phyloP scores from a whole-genome alignment of 92 coral and sea anemone genomes.

The Blastomussa wellsi region DNA sequence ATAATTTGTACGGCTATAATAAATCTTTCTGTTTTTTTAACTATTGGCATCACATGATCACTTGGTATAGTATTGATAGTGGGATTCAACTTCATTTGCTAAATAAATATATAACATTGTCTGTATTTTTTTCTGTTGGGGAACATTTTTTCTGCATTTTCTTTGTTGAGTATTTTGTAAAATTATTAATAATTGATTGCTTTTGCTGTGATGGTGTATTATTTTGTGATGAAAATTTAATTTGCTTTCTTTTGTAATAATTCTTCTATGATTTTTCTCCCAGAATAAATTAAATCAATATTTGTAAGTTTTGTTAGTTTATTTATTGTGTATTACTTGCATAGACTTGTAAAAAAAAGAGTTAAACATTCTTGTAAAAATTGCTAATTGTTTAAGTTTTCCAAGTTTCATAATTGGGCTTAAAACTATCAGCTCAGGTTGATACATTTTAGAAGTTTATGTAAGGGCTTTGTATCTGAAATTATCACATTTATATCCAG shows the following conservation, averaged over 20 bases:
- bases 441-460: constrained; percentile 12
- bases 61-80: no score
- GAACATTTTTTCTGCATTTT: neutral
- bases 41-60: no score
- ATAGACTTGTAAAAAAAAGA: neutral
- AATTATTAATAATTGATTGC: constrained; percentile 34
- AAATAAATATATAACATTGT: no score
- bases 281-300: constrained; percentile 34
- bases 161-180: neutral
- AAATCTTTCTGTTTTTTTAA: no score
- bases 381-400: neutral
- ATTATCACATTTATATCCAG: constrained; percentile 26
- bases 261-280: constrained; percentile 20
- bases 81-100: no score
- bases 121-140: neutral
- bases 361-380: neutral
- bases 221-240: constrained; percentile 25
- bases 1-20: no score
- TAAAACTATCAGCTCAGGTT: neutral
- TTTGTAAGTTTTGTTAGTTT: constrained; percentile 23
- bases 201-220: constrained; percentile 20
- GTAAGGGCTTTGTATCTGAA: constrained; percentile 7
- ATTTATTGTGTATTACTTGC: neutral
- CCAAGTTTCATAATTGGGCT: neutral
- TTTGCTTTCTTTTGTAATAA: constrained; percentile 6